Evolutionary conservation across 2,888 invertebrate genomes (phyloP), one percentile per base, ranked within the genome.

Genomic region (Gortyna flavago): DNA sequence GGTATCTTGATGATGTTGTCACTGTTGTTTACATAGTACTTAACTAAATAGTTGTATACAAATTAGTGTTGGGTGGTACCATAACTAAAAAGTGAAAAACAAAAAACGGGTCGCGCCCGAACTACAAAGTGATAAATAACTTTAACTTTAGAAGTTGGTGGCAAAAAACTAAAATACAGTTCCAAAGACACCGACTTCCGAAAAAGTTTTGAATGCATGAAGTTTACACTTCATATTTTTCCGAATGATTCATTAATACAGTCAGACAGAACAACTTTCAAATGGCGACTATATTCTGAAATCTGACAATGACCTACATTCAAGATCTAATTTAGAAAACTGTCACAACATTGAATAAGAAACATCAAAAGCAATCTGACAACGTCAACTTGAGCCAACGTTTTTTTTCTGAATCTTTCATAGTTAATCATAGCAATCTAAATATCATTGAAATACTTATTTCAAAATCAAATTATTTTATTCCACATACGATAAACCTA

Each of bases 291-390:
- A 67, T 35, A 57, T 44, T 82, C 16, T 18, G 29, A 54, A 57
- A 61, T 69, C 29, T 16, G 70, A 54, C 70, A 79, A 79, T 80
- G 80, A 66, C 84, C 84, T 54, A 61, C 61, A 83, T 80, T 29
- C 38, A 54, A 64, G 51, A 66, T 38, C 29, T 54, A 59, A 83
- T 83, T 65, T 54, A 61, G 69, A 78, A 61, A 77, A 69, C 51
- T 66, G 83, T 66, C 57, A 54, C 51, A 51, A 84, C 57, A 48
- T 67, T 66, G 38, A 83, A 57, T 66, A 54, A 62, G 61, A 71
- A 61, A 80, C 54, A 62, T 81, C 57, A 67, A 71, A 66, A 69
- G 41, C 54, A 57, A 62, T 81, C 41, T 35, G n/a, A 72, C 54
- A 84, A 84, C 6, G 72, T 71, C 67, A 72, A 21, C 35, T 44